Evolutionary conservation across 30 jellyfish, hydroid and myxozoan genomes (phyloP), one percentile per base, ranked within the genome.

Genomic region (Cassiopea andromeda): DNA sequence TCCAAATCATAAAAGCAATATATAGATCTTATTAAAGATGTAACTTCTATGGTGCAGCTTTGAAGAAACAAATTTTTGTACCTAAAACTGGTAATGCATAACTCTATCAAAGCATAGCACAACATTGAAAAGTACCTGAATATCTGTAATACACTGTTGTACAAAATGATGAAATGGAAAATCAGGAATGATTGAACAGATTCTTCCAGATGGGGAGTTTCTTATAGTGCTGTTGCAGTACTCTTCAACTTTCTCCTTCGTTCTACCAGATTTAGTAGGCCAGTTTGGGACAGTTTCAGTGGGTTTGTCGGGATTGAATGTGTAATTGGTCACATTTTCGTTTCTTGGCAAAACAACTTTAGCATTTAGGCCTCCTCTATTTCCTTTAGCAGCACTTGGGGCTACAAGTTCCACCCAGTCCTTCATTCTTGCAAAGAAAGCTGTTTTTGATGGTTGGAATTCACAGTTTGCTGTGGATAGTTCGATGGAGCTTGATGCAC

Each of bases 191-290:
- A 27, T 27, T 27, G 38, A 27, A 27, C 38, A 27, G 38, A 27
- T 27, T 27, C 38, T 27, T 27, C 93, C 93, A 1, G 81, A 50
- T 45, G 50, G 50, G 2, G 93, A 85, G 47, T 60, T 67, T 59
- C 46, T 64, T 73, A 85, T 49, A 2, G 80, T 54, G 2, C 45
- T 73, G 43, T 58, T 43, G 50, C 93, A 85, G 46, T 73, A 59
- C 45, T 15, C 46, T 27, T 17, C 64, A 1, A 79, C 83, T 43
- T 45, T 68, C 17, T 14, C 61, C 72, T 85, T 66, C 10, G 88
- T 49, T 60, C 59, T 85, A 13, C 88, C 88, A 59, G 46, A 18
- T 48, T 48, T 48, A 1, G 93, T 85, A 4, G 93, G 93, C 60
- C 68, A 85, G 57, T 69, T n/a, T 14, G 93, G 88, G 1, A 73